Evolutionary conservation across 1,140 invertebrate species (phyloP).

Genomic region (Drosophila nebulosa): DNA sequence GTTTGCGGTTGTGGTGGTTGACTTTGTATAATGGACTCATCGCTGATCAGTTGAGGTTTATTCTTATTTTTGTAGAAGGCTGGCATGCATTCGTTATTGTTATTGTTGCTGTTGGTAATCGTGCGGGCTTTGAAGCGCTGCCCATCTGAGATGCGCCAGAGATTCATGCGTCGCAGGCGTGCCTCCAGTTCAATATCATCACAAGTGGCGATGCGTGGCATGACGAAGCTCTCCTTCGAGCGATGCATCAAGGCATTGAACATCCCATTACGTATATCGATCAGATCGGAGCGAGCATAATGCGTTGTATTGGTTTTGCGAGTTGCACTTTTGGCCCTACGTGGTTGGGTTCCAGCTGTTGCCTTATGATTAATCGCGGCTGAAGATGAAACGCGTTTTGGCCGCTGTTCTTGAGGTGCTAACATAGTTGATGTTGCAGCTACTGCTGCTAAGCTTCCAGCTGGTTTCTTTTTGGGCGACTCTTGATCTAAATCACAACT

Average conservation of each 20-base stretch:
- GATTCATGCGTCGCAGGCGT: conserved; percentile 67
- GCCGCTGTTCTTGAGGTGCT: background rate
- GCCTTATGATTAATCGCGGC: background rate
- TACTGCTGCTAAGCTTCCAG: background rate
- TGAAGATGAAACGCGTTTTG: conserved; percentile 10
- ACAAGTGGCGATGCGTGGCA: conserved; percentile 73
- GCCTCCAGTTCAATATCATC: conserved; percentile 75
- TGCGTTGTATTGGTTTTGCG: conserved; percentile 7
- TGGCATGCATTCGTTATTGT: conserved; percentile 58
- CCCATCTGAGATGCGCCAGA: conserved; percentile 52
- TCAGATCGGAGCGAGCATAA: conserved; percentile 54
- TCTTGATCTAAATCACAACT: conserved; percentile 69
- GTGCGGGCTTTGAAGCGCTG: conserved; percentile 30
- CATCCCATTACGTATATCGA: conserved; percentile 68
- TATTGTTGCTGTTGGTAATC: conserved; percentile 18
- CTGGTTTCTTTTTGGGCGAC: conserved; percentile 26
- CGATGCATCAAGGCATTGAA: conserved; percentile 40
- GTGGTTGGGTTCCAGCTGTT: background rate
- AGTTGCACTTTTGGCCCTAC: conserved; percentile 5
- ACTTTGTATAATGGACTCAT: conserved; percentile 74
- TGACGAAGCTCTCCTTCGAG: conserved; percentile 45
- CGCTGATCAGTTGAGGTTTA: conserved; percentile 57
- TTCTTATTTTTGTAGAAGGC: conserved; percentile 63
- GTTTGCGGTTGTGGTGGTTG: conserved; percentile 67
- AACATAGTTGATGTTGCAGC: background rate